Percentiles rank a stretch among this genome's conserved stretches.
These are phyloP conservation scores for Megaleporinus macrocephalus DNA, from an alignment of 2,113 vertebrate species.

Conservation along the genomic window DNA sequence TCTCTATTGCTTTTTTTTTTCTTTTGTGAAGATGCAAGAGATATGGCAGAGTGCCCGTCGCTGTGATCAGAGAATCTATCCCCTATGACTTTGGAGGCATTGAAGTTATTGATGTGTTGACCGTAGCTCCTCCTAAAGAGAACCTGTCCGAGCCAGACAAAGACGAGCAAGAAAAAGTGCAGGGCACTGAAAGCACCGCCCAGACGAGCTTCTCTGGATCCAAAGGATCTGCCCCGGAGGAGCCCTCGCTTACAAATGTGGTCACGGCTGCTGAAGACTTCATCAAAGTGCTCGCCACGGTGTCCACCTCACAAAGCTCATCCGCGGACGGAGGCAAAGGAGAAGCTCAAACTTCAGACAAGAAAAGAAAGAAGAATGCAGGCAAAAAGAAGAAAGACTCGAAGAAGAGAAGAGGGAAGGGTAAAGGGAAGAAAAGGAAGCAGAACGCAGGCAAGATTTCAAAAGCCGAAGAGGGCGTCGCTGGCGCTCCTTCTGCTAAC, in stretches of 20 bases:
- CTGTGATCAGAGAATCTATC: conserved; percentile 81
- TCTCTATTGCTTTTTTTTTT: background rate
- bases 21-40: conserved; percentile 80
- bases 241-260: conserved; percentile 68
- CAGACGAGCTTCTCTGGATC: conserved; percentile 50
- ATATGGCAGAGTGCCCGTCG: conserved; percentile 82
- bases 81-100: conserved; percentile 84
- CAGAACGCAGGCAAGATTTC: conserved; percentile 65
- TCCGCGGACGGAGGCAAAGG: conserved; percentile 58
- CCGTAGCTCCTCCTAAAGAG: conserved; percentile 53
- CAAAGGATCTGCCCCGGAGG: conserved; percentile 53
- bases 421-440: conserved; percentile 73
- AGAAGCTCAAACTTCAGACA: conserved; percentile 65
- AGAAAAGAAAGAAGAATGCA: conserved; percentile 67
- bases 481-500: conserved; percentile 52
- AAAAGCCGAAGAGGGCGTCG: conserved; percentile 18
- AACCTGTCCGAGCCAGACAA: conserved; percentile 46
- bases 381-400: conserved; percentile 74
- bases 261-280: conserved; percentile 77
- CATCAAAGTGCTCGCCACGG: conserved; percentile 81
- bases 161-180: conserved; percentile 50
- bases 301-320: conserved; percentile 77
- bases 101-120: conserved; percentile 80
- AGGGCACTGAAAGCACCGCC: conserved; percentile 58
- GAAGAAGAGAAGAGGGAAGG: conserved; percentile 75